Percentiles rank a stretch among this genome's conserved stretches.
These are phyloP conservation scores for Nannoperca australis DNA, from an alignment of 2,797 vertebrate genomes.

Conservation along the genomic window DNA sequence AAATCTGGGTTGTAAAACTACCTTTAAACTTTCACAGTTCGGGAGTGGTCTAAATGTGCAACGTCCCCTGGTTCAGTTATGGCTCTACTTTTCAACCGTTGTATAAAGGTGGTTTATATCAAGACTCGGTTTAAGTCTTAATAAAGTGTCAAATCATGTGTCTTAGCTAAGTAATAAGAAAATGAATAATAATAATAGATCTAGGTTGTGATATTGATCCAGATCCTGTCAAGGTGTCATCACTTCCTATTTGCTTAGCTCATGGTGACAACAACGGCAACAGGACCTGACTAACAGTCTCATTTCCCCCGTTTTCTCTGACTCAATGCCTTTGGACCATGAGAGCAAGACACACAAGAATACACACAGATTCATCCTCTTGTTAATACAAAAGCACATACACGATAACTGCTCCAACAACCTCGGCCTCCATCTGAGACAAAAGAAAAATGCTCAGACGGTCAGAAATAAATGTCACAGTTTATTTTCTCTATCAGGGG, in stretches of 20 bases:
- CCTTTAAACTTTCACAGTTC: background rate
- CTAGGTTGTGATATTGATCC: conserved; percentile 7
- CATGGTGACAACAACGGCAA: conserved; percentile 69
- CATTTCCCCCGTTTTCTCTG: conserved; percentile 82
- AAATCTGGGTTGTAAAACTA: background rate
- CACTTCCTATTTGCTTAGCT: conserved; percentile 46
- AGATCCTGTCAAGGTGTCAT: conserved; percentile 44
- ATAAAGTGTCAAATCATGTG: background rate
- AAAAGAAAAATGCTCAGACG: conserved; percentile 22
- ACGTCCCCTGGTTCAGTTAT: background rate
- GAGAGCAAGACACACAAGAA: conserved; percentile 36
- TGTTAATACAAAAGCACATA: conserved; percentile 1
- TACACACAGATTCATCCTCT: conserved; percentile 17
- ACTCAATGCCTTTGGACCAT: conserved; percentile 65
- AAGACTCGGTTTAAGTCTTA: background rate
- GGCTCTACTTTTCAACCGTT: background rate
- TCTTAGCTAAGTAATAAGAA: background rate
- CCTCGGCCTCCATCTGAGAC: background rate
- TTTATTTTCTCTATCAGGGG: conserved; percentile 52
- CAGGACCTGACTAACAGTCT: conserved; percentile 76
- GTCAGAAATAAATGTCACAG: conserved; percentile 40
- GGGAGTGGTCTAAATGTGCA: no score
- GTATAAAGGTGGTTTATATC: background rate
- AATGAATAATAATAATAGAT: background rate
- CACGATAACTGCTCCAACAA: background rate